Conservation (phyloP, 2,888 invertebrate genomes). For the Hypsopygia costalis region DNA sequence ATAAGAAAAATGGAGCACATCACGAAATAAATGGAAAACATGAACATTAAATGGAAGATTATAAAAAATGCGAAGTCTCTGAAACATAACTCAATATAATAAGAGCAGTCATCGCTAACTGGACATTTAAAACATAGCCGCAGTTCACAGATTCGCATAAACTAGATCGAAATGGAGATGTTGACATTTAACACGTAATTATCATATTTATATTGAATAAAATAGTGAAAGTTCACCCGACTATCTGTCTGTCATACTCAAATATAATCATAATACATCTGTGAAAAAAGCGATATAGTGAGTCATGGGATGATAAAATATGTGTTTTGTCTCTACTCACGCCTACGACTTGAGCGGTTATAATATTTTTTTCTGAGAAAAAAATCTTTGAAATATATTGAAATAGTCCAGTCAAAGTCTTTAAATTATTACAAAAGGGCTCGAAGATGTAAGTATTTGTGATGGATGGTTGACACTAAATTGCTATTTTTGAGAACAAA, state of each 20-base stretch:
- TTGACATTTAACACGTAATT: constrained; percentile 18
- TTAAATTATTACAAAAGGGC: constrained; percentile 9
- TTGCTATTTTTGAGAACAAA: constrained; percentile 2
- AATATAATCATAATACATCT: neutral
- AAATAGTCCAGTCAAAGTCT: neutral
- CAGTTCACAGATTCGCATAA: neutral
- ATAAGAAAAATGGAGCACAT: no score
- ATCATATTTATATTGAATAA: constrained; percentile 14
- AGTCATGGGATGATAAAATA: constrained; percentile 36
- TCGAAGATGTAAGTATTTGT: constrained; percentile 1
- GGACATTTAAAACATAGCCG: constrained; percentile 9
- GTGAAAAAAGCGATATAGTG: constrained; percentile 17
- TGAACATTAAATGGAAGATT: no score
- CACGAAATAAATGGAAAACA: no score
- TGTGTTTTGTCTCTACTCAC: constrained; percentile 43
- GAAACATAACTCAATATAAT: no score
- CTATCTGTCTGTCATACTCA: constrained; percentile 11
- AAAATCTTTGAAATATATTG: constrained; percentile 1
- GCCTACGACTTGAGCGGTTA: constrained; percentile 27
- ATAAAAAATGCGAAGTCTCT: no score
- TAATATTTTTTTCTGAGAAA: constrained; percentile 13
- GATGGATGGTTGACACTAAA: constrained; percentile 1
- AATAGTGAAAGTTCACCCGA: constrained; percentile 12
- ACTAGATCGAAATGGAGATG: constrained; percentile 18
- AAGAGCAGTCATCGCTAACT: neutral